Base-by-base conservation (phyloP, 1,140 invertebrate genomes). In the Zaprionus taronus region DNA sequence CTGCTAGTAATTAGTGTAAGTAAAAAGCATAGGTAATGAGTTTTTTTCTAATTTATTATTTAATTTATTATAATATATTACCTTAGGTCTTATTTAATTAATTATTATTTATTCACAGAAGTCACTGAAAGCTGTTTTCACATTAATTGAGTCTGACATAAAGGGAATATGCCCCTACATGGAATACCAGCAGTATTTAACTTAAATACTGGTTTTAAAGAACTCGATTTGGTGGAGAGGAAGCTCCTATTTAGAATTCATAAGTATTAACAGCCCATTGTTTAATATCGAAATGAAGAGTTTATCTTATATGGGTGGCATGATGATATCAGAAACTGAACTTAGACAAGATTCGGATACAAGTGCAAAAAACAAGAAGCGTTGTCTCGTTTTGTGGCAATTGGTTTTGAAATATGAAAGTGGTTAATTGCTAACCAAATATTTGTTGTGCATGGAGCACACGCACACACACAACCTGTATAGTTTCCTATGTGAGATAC, bases 201-300 rank as follows among this genome's bases (percentile, higher is more conserved):
- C 1, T 28, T 17, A 34, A 63, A 20, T 15, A 24, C 38, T 28
- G 17, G 15, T 73, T 68, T 49, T 0, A 9, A 6, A 55, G 2
- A 41, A 66, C 24, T 66, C 4, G 51, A 63, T 64, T 66, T 66
- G 20, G 5, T 28, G 1, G 17, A 53, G 57, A 53, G 57, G 65
- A 68, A 68, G 47, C 26, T 31, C 17, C 36, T 36, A 34, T 62
- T 68, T 61, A 47, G 9, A 24, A 68, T 68, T 20, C 1, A 22
- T 34, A 73, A 51, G 20, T 12, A 56, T 64, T 63, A 34, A 26
- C n/a, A 44, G 68, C 34, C 49, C 28, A 55, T 41, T 38, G 12
- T 20, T 41, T 31, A 22, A 20, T n/a, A 36, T 38, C 22, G 49
- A 53, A 28, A 61, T 34, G 2, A 28, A 9, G 53, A 28, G 24